Base-by-base conservation (phyloP, 2,888 invertebrate species). In the Acrobasis repandana region DNA sequence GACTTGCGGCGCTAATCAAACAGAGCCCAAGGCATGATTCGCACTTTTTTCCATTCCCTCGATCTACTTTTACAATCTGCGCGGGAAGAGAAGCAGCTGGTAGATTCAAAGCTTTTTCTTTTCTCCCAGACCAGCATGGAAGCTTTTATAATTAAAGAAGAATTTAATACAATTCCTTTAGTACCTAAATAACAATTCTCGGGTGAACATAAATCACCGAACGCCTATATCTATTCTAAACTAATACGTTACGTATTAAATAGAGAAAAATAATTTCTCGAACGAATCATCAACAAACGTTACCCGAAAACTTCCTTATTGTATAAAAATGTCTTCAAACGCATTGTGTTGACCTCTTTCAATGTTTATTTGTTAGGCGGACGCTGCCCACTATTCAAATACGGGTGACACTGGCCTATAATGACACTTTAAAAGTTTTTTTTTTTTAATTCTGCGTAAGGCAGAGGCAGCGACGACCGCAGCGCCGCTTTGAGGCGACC, bases 371-470 rank as follows among this genome's bases (percentile, higher is more conserved):
- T 64, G 59, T 51, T 49, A 38, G 56, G 59, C 61, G 63, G 52
- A 63, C 61, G 61, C 58, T 61, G 60, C 59, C 43, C 48, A 63
- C 65, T 65, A 67, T 64, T 65, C 15, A 58, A 57, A 57, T 57
- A 51, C 72, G 73, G 66, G 67, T 73, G 75, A 75, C 71, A 69
- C 71, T 69, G 65, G 61, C 71, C 61, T 68, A 74, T 74, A 73
- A 79, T 77, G 73, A 77, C 74, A 78, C 76, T 78, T 75, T 68
- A 64, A 66, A 60, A 61, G 66, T 79, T 77, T 85, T 83, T 79
- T 77, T 73, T 67, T 70, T 43, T 43, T n/a, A 65, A 68, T 70
- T 86, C 85, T 81, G 79, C 81, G 88, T 87, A 89, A 82, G 76
- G 70, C 60, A 52, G 60, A 79, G 75, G 79, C 76, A 73, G 75